Conservation (phyloP, 2,888 invertebrate species). For the Erebia epiphron region DNA sequence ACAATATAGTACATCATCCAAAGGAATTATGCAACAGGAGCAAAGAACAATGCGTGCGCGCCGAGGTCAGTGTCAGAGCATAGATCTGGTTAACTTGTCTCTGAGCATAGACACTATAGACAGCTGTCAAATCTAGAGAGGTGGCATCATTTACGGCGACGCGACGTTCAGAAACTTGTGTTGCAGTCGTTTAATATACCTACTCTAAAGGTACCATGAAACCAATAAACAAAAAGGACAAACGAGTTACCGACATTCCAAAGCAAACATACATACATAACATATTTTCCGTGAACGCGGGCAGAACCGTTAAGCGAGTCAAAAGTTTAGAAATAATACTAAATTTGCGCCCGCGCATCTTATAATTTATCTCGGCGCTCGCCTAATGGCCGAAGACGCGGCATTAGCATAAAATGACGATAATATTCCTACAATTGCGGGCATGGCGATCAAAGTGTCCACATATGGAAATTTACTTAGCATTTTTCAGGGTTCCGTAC, state of each 20-base stretch:
- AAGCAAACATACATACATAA: constrained; percentile 17
- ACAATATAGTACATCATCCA: too few relatives aligned
- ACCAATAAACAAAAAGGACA: constrained; percentile 14
- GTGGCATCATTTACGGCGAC: too few relatives aligned
- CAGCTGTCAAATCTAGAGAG: too few relatives aligned
- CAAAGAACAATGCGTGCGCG: too few relatives aligned
- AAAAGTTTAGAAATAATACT: constrained; percentile 55
- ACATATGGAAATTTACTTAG: constrained; percentile 31
- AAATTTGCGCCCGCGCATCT: constrained; percentile 66
- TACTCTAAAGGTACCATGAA: not conserved
- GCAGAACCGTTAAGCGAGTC: constrained; percentile 55
- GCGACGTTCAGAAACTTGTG: too few relatives aligned
- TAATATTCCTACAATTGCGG: constrained; percentile 71
- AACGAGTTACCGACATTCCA: constrained; percentile 18
- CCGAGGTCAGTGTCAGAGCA: too few relatives aligned
- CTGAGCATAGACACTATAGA: too few relatives aligned
- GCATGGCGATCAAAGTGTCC: constrained; percentile 33
- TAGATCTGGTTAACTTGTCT: too few relatives aligned
- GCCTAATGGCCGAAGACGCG: constrained; percentile 55
- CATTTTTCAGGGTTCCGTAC: constrained; percentile 5
- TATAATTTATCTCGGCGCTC: constrained; percentile 50
- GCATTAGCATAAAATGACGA: constrained; percentile 74
- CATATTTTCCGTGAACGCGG: constrained; percentile 46
- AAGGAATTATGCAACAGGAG: too few relatives aligned
- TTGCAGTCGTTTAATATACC: too few relatives aligned